Conservation (phyloP, 2,797 vertebrate species). For the Mus spretus region DNA sequence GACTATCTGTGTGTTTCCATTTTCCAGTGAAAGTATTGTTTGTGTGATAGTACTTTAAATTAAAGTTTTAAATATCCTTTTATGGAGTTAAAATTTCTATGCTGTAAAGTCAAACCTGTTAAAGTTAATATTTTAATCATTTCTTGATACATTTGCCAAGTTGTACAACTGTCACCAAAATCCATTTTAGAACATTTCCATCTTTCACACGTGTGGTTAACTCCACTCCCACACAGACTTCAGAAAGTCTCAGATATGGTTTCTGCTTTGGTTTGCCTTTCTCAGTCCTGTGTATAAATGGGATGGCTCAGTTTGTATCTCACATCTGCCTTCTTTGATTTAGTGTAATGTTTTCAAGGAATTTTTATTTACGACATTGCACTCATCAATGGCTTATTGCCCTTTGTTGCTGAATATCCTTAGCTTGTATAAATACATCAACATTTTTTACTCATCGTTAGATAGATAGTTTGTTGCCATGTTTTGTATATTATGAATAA, state of each 20-base stretch:
- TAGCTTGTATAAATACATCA: not conserved
- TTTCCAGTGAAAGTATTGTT: constrained; percentile 25
- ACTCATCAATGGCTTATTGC: not conserved
- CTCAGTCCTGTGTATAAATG: not conserved
- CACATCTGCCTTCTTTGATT: not conserved
- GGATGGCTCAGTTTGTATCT: not conserved
- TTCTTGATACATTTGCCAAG: constrained; percentile 24
- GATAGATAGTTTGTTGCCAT: not conserved
- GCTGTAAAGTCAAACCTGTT: not conserved
- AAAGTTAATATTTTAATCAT: not conserved
- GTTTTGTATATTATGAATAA: constrained; percentile 44
- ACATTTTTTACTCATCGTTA: not conserved
- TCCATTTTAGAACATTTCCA: constrained; percentile 45
- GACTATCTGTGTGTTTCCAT: not conserved
- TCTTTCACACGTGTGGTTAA: not conserved
- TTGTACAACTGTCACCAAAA: not conserved
- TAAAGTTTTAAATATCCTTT: not conserved
- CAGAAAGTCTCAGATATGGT: not conserved
- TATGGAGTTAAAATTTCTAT: not conserved
- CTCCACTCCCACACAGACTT: not conserved
- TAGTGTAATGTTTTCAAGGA: not conserved
- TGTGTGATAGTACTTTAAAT: not conserved
- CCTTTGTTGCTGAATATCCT: constrained; percentile 30
- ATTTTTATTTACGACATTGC: not conserved
- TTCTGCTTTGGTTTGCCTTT: not conserved